Conservation (phyloP, 2,797 vertebrate genomes). For the Tinamus major region DNA sequence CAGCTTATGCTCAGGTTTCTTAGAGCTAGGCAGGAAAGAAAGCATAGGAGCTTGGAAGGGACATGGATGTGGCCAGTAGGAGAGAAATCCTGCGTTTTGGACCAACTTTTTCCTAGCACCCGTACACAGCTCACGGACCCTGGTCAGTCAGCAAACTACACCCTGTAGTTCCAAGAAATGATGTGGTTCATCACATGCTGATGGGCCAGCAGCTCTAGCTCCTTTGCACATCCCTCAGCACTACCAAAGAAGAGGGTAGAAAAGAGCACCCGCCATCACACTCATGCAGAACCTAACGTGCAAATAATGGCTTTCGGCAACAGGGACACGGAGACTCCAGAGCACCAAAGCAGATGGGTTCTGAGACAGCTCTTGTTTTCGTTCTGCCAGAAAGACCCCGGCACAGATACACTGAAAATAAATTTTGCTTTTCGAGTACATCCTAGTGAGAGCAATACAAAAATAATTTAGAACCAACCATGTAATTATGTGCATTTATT, state of each 20-base stretch:
- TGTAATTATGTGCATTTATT: conserved; percentile 82
- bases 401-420: conserved; percentile 43
- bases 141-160: conserved; percentile 12
- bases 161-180: not conserved
- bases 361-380: conserved; percentile 40
- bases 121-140: not conserved
- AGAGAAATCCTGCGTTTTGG: not conserved
- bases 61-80: conserved; percentile 1
- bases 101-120: conserved; percentile 32
- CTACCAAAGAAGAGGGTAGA: not conserved
- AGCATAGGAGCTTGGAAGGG: not conserved
- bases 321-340: not conserved
- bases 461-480: conserved; percentile 79
- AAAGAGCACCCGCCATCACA: not conserved
- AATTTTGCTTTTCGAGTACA: conserved; percentile 68
- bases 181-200: not conserved
- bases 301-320: not conserved
- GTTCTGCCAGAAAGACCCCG: conserved; percentile 42
- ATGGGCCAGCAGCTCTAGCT: not conserved
- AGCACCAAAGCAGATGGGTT: not conserved
- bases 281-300: not conserved
- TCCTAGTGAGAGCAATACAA: conserved; percentile 76
- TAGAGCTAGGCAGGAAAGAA: not conserved
- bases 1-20: not conserved
- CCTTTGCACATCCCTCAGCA: not conserved